phyloP scores from a whole-genome alignment of 2,888 invertebrate species.

The Caenorhabditis imperialis region DNA sequence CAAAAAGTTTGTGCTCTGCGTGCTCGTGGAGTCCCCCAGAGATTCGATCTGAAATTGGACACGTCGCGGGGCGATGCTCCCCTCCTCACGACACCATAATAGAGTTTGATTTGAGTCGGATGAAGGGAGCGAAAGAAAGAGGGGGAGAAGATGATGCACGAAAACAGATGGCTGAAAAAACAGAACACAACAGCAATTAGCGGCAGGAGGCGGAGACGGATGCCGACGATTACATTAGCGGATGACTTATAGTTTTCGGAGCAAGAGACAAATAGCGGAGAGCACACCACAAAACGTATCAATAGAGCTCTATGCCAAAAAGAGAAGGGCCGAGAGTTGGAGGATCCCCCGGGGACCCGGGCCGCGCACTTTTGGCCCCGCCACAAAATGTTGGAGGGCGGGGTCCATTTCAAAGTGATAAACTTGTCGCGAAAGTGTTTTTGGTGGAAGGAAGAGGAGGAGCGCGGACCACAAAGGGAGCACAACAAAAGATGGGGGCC shows the following conservation, averaged over 20 bases:
- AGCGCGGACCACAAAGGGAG: slow-evolving; percentile 11
- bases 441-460: slow-evolving; percentile 13
- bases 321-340: slow-evolving; percentile 2
- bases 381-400: not conserved
- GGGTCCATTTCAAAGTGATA: slow-evolving; percentile 44
- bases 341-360: slow-evolving; percentile 17
- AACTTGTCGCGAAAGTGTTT: slow-evolving; percentile 47
- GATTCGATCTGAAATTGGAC: slow-evolving; percentile 52
- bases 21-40: slow-evolving; percentile 23
- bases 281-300: not conserved
- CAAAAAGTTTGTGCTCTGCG: slow-evolving; percentile 5
- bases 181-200: slow-evolving; percentile 3
- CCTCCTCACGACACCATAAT: slow-evolving; percentile 40
- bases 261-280: not conserved
- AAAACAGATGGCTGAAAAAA: slow-evolving; percentile 4
- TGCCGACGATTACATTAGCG: not conserved
- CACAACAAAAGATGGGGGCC: slow-evolving; percentile 19
- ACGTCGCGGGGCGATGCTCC: slow-evolving; percentile 21
- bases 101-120: slow-evolving; percentile 52
- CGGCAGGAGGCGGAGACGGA: not conserved
- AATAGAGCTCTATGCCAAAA: not conserved
- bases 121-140: slow-evolving; percentile 5
- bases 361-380: slow-evolving; percentile 26
- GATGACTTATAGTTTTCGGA: not conserved
- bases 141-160: slow-evolving; percentile 17